These are phyloP conservation scores for Thamnophis sirtalis DNA, from an alignment of 2,113 vertebrate genomes.

Conservation along the genomic window DNA sequence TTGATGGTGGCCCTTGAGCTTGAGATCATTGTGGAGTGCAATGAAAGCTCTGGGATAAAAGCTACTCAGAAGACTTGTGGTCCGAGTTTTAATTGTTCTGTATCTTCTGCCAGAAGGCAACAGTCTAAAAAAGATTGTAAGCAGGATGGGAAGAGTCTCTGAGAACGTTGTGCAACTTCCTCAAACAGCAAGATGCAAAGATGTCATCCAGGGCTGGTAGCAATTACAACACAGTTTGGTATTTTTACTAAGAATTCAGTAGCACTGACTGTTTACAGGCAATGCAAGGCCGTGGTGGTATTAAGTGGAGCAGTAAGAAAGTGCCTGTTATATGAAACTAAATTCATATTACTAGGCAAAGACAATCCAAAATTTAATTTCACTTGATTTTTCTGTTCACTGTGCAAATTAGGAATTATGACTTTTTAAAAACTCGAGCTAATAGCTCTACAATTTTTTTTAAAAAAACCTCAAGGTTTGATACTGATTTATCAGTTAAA, in stretches of 20 bases:
- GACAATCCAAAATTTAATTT: not conserved
- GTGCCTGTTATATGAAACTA: not conserved
- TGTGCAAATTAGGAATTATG: not conserved
- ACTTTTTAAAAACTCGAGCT: not conserved
- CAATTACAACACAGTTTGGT: not conserved
- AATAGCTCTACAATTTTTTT: not conserved
- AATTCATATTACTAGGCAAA: not conserved
- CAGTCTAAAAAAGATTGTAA: too few species aligned
- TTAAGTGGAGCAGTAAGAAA: not conserved
- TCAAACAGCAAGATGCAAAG: too few species aligned
- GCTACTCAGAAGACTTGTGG: too few species aligned
- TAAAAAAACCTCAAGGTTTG: not conserved
- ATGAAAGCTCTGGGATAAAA: too few species aligned
- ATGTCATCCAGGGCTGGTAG: too few species aligned
- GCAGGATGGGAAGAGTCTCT: too few species aligned
- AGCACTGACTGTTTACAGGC: not conserved
- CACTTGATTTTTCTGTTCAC: not conserved
- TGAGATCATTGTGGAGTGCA: too few species aligned
- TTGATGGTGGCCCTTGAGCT: too few species aligned
- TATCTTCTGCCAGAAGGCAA: too few species aligned
- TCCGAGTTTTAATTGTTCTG: too few species aligned
- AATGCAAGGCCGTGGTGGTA: not conserved
- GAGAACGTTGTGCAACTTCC: too few species aligned
- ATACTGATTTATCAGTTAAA: not conserved
- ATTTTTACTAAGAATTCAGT: not conserved